These are phyloP conservation scores for Xestia c-nigrum DNA, from an alignment of 2,888 invertebrate genomes.

Conservation along the genomic window DNA sequence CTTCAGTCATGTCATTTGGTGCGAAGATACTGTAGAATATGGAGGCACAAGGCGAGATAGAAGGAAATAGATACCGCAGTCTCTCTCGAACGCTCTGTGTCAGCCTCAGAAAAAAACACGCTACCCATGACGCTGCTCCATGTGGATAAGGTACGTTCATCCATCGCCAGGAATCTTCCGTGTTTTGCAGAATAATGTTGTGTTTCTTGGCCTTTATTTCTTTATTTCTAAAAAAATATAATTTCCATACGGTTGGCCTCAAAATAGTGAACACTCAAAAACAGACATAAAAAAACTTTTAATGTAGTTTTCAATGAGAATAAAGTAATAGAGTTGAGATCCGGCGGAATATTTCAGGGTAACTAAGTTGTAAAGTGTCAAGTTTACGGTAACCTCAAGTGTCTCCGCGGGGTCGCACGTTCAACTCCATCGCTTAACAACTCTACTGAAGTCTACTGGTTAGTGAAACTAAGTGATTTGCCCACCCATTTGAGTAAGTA, in stretches of 20 bases:
- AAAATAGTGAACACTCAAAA: constrained; percentile 24
- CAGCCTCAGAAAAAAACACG: background rate
- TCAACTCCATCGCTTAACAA: constrained; percentile 62
- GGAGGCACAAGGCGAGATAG: too few species aligned
- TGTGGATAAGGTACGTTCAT: background rate
- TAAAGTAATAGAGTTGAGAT: constrained; percentile 47
- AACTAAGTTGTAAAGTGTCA: constrained; percentile 67
- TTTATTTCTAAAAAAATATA: constrained; percentile 2
- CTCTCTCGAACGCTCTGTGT: background rate
- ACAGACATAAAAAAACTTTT: constrained; percentile 11
- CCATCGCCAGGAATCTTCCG: background rate
- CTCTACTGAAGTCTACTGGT: constrained; percentile 61
- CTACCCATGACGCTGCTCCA: background rate
- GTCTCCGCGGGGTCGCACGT: constrained; percentile 58
- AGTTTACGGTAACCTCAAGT: constrained; percentile 64
- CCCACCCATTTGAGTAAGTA: constrained; percentile 9
- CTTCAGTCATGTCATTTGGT: background rate
- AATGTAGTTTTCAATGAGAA: constrained; percentile 50
- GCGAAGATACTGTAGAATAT: too few species aligned
- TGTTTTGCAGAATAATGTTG: background rate
- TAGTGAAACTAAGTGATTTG: constrained; percentile 53
- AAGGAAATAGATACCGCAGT: background rate
- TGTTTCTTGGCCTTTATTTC: background rate
- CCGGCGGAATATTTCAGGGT: constrained; percentile 47
- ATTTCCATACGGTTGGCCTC: constrained; percentile 1